Evolutionary conservation across 2,888 invertebrate species (phyloP).

Genomic region (Biston betularia): DNA sequence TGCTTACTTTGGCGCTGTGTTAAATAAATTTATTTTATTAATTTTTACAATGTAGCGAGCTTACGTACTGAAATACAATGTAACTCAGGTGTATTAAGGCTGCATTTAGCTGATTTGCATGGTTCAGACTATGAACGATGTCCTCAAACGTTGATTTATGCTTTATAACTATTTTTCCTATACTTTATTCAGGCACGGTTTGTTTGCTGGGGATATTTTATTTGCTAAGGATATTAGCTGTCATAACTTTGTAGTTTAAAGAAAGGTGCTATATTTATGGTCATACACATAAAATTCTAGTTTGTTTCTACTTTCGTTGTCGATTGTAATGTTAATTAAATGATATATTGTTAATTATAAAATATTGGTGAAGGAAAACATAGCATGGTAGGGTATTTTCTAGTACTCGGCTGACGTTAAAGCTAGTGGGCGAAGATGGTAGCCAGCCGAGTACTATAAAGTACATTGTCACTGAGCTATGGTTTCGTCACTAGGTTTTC

Average conservation of each 20-base stretch:
- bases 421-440: too few species aligned
- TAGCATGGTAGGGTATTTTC: too few species aligned
- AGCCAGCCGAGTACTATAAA: too few species aligned
- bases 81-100: constrained; percentile 48
- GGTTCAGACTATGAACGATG: constrained; percentile 55
- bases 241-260: background rate
- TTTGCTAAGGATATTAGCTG: constrained; percentile 19
- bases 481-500: too few species aligned
- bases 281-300: background rate
- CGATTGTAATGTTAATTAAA: background rate
- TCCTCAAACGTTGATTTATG: constrained; percentile 51
- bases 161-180: constrained; percentile 18
- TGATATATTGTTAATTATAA: background rate
- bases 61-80: constrained; percentile 6
- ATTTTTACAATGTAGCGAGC: background rate
- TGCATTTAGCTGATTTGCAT: constrained; percentile 67
- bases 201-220: constrained; percentile 10
- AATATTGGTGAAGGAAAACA: too few species aligned
- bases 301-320: background rate
- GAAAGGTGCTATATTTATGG: constrained; percentile 20
- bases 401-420: too few species aligned
- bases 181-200: constrained; percentile 5
- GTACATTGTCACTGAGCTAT: too few species aligned
- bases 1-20: too few species aligned
- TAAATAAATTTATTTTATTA: background rate